These are phyloP conservation scores for Furnarius figulus DNA, from an alignment of 2,113 vertebrate species.

Conservation along the genomic window DNA sequence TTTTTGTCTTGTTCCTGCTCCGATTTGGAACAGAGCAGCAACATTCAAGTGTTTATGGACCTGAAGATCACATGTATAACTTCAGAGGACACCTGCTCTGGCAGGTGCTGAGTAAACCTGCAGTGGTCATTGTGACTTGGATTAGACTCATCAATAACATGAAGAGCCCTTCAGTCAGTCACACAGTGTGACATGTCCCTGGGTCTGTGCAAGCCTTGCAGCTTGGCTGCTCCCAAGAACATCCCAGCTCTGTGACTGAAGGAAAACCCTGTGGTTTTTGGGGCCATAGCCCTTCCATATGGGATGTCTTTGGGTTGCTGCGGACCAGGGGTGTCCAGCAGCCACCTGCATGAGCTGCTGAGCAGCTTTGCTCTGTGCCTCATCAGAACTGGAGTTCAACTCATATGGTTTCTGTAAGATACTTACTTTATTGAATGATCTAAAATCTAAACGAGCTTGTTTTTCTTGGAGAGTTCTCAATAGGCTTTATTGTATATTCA, in stretches of 20 bases:
- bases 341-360: background rate
- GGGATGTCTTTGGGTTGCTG: background rate
- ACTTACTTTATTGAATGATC: background rate
- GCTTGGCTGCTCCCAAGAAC: background rate
- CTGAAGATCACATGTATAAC: background rate
- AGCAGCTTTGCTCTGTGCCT: background rate
- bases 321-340: background rate
- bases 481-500: background rate
- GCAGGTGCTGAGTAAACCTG: background rate
- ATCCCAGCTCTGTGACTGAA: background rate
- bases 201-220: background rate
- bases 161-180: accelerated
- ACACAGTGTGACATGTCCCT: accelerated
- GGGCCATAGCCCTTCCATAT: background rate
- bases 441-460: background rate
- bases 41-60: background rate
- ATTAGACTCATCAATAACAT: accelerated
- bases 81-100: background rate
- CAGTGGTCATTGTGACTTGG: background rate
- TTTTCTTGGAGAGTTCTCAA: background rate
- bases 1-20: background rate
- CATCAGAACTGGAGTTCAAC: background rate
- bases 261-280: background rate
- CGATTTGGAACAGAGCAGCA: background rate
- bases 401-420: background rate